These are phyloP conservation scores for Oopsacas minuta DNA, from an alignment of 37 sponge, comb jelly and placozoan species.

Conservation along the genomic window DNA sequence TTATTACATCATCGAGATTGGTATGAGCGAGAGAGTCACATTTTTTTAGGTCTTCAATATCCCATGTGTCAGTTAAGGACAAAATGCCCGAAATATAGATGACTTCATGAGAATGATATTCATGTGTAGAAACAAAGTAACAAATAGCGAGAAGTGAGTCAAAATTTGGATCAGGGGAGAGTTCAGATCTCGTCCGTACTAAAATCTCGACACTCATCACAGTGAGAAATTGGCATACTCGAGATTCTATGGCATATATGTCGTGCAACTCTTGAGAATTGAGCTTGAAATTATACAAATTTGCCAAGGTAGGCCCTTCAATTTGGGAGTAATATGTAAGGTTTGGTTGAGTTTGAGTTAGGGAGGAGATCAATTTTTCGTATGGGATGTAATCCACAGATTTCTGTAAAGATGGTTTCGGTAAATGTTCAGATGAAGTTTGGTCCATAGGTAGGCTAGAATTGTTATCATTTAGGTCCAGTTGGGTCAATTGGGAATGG, in stretches of 20 bases:
- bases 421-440: neutral
- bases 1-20: neutral
- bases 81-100: neutral
- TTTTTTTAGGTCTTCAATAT: slow-evolving; percentile 4
- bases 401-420: neutral
- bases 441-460: neutral
- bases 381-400: neutral
- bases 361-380: neutral
- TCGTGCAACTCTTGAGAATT: neutral
- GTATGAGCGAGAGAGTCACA: neutral
- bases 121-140: slow-evolving; percentile 29
- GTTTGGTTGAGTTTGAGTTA: neutral
- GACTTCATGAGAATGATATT: neutral
- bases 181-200: slow-evolving; percentile 32
- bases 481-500: neutral
- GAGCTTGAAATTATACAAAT: neutral
- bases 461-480: neutral
- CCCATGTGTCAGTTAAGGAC: neutral
- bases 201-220: slow-evolving; percentile 66
- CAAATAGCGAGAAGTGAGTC: slow-evolving; percentile 65
- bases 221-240: slow-evolving; percentile 42
- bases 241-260: neutral
- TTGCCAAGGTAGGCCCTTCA: neutral
- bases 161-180: slow-evolving; percentile 63
- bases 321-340: neutral